Evolutionary conservation across 2,113 vertebrate genomes (phyloP).

Genomic region (Conger conger): DNA sequence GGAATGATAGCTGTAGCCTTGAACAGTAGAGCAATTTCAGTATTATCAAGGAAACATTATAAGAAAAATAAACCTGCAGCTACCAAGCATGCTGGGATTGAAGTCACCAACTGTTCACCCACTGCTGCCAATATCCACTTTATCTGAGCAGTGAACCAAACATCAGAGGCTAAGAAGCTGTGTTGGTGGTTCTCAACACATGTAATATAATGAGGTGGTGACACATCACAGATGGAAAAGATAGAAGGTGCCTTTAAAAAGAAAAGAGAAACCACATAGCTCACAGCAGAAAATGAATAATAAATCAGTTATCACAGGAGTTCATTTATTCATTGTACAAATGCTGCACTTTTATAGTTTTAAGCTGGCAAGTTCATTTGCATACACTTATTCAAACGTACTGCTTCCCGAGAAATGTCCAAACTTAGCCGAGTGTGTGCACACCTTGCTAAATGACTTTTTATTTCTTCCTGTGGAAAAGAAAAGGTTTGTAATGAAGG

Average conservation of each 20-base stretch:
- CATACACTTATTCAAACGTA: background rate
- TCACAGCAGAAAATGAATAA: background rate
- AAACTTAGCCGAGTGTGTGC: background rate
- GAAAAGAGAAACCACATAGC: background rate
- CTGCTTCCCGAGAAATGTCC: background rate
- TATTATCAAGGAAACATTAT: background rate
- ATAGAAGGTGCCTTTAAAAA: background rate
- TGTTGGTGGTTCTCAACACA: background rate
- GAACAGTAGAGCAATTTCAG: background rate
- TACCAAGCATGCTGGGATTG: background rate
- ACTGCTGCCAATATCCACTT: background rate
- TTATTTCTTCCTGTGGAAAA: background rate
- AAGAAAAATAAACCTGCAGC: background rate
- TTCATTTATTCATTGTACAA: background rate
- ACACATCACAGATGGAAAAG: background rate
- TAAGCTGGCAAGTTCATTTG: background rate
- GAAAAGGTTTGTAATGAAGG: background rate
- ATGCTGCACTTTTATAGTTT: background rate
- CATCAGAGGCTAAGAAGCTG: conserved; percentile 3
- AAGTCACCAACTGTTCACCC: background rate
- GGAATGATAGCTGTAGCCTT: background rate
- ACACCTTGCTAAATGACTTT: background rate
- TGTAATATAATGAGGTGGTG: background rate
- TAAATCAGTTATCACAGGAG: background rate
- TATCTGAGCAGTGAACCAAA: background rate